A percentile compares a stretch with the other conserved stretches of the same genome.
These are phyloP conservation scores for Piezodorus guildinii DNA, from an alignment of 1,140 invertebrate genomes.

Conservation along the genomic window DNA sequence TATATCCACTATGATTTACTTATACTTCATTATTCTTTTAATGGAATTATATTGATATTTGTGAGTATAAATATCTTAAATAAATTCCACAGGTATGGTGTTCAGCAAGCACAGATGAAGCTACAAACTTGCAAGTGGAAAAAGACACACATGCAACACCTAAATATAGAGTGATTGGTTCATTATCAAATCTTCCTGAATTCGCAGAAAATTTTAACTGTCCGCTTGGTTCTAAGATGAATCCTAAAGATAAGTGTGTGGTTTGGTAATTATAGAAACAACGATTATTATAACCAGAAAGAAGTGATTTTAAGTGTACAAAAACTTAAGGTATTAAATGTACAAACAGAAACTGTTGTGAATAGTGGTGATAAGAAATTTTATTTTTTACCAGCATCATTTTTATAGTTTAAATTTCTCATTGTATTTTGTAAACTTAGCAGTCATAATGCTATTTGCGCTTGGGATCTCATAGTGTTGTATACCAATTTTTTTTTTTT, in stretches of 20 bases:
- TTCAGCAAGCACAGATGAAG: slow-evolving; percentile 65
- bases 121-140: slow-evolving; percentile 65
- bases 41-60: no score
- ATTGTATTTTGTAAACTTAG: not conserved
- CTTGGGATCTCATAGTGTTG: slow-evolving; percentile 4
- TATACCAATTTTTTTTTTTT: not conserved
- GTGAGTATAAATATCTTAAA: no score
- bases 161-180: slow-evolving; percentile 73
- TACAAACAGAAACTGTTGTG: slow-evolving; percentile 1
- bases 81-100: slow-evolving; percentile 63
- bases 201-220: slow-evolving; percentile 81
- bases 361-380: not conserved
- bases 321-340: slow-evolving; percentile 12
- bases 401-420: not conserved
- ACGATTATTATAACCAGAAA: not conserved
- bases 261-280: slow-evolving; percentile 62
- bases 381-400: not conserved
- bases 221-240: slow-evolving; percentile 64
- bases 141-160: slow-evolving; percentile 74
- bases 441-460: not conserved
- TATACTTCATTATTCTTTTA: no score
- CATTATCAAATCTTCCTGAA: slow-evolving; percentile 76
- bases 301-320: slow-evolving; percentile 2
- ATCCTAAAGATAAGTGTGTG: slow-evolving; percentile 79
- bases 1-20: no score